phyloP scores from a whole-genome alignment of 2,113 vertebrate genomes.

The Hippocampus abdominalis region DNA sequence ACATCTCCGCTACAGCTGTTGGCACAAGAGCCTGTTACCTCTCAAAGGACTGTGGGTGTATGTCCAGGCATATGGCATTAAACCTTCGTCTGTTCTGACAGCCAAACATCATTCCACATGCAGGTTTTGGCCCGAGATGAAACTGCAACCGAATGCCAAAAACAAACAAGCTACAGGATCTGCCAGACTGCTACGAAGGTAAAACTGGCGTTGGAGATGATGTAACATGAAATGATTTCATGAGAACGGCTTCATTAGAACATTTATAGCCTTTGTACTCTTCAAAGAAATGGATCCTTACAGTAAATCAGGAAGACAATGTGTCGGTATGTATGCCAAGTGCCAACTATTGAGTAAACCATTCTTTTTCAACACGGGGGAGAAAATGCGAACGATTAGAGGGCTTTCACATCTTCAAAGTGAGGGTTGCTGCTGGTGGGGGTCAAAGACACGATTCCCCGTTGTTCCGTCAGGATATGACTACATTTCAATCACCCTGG shows the following conservation, averaged over 20 bases:
- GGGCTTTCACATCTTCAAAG: conserved; percentile 75
- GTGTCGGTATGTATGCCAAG: conserved; percentile 72
- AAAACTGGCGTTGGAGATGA: conserved; percentile 33
- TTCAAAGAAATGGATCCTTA: conserved; percentile 63
- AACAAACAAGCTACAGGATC: conserved; percentile 59
- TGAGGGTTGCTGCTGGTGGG: conserved; percentile 38
- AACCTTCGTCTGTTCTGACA: conserved; percentile 70
- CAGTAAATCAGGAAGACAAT: conserved; percentile 72
- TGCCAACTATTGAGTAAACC: conserved; percentile 70
- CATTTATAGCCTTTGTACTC: conserved; percentile 54
- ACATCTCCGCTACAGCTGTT: conserved; percentile 70
- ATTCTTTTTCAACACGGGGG: conserved; percentile 58
- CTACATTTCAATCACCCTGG: conserved; percentile 59
- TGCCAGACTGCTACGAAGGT: conserved; percentile 54
- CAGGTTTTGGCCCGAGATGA: conserved; percentile 65
- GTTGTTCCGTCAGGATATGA: conserved; percentile 68
- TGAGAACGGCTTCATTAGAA: conserved; percentile 54
- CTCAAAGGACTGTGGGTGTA: conserved; percentile 68
- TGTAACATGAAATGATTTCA: conserved; percentile 36
- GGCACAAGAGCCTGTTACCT: conserved; percentile 51
- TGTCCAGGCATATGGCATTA: conserved; percentile 67
- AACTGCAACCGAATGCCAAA: conserved; percentile 50
- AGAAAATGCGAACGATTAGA: conserved; percentile 73
- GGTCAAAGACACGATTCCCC: conserved; percentile 52
- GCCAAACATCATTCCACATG: conserved; percentile 69